Base-by-base conservation (phyloP, 2,113 vertebrate species). In the Dryoscopus gambensis region DNA sequence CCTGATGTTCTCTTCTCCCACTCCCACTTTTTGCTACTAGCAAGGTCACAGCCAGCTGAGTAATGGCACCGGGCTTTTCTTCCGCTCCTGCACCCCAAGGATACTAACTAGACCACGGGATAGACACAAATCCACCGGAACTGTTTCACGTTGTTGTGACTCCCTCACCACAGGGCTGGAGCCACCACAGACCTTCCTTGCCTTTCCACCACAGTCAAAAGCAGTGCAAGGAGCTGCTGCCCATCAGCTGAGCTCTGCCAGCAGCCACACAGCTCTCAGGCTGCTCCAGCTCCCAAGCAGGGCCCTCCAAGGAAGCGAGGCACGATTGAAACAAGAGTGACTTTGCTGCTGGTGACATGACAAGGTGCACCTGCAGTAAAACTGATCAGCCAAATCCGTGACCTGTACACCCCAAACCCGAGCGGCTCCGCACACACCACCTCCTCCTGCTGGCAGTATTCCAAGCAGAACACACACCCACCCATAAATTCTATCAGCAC, bases 101-200 rank as follows among this genome's bases (percentile, higher is more conserved):
- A 30, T 0, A 3, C 24, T 7, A 53, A 47, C 17, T 7, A 52
- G 55, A 31, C 20, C 0, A 31, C 0, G 5, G 42, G 16, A 71
- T 0, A 87, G 39, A 56, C 40, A 64, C 50, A 67, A 56, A 50
- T 2, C 25, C 31, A 13, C 10, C 28, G 21, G 22, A 37, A 39
- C 20, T 14, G 35, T 18, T 52, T 13, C 30, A 25, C 2, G 0
- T 8, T 9, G 46, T 1, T 21, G 64, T 2, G 5, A 56, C 22
- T 27, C 35, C 59, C 47, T 9, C n/a, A 46, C 2, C 30, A 14
- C 44, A 24, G 28, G 21, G 16, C 1, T 28, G 50, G 33, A 56
- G 15, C 12, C 50, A 14, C 25, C 17, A 14, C 1, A 2, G 60
- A 44, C 55, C 21, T 14, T 67, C 47, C 65, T 2, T 8, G 50